Evolutionary conservation across 2,113 vertebrate species (phyloP).

Genomic region (Oreochromis spilurus): DNA sequence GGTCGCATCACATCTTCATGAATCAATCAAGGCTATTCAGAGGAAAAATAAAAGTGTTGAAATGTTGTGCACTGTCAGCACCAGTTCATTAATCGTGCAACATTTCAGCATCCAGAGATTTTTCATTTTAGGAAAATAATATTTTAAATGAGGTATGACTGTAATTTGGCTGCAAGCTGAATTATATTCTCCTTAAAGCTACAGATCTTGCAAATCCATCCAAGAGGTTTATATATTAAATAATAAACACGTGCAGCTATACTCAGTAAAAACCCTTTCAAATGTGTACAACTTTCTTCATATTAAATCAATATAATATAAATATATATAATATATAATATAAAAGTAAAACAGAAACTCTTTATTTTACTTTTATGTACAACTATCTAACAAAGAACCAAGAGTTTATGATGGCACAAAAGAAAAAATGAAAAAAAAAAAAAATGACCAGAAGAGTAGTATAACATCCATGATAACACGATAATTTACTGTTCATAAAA

Average conservation of each 20-base stretch:
- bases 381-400: neutral
- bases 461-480: neutral
- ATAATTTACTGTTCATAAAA: constrained; percentile 14
- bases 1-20: neutral
- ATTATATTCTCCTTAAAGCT: neutral
- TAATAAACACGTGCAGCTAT: neutral
- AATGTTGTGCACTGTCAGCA: neutral
- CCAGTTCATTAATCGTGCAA: neutral
- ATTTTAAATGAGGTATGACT: neutral
- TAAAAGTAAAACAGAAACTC: neutral
- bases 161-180: neutral
- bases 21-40: neutral
- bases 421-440: neutral
- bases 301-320: neutral
- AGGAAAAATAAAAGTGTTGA: neutral
- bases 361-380: neutral
- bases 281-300: neutral
- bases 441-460: neutral
- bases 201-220: neutral
- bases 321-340: neutral
- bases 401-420: neutral
- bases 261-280: neutral
- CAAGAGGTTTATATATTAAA: neutral
- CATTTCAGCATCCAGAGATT: neutral
- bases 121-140: neutral